Evolutionary conservation across 2,888 invertebrate species (phyloP).

Genomic region (Tetranychus truncatus): DNA sequence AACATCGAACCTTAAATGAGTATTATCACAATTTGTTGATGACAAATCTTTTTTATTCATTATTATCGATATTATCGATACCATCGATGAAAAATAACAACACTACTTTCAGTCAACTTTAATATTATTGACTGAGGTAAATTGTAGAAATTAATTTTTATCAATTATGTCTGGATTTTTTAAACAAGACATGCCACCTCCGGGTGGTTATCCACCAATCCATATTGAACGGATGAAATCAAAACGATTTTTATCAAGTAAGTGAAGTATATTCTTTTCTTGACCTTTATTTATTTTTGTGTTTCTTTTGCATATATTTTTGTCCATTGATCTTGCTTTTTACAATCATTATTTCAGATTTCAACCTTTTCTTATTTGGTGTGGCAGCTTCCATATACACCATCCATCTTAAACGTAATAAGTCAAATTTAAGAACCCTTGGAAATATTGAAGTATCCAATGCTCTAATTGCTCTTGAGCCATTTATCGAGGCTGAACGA

Average conservation of each 20-base stretch:
- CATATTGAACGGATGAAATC: neutral
- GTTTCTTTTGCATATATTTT: neutral
- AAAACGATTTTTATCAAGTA: neutral
- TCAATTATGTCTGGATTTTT: conserved; percentile 12
- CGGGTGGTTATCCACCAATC: conserved; percentile 68
- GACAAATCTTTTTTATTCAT: too few relatives aligned
- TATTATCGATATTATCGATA: too few relatives aligned
- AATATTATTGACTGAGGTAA: neutral
- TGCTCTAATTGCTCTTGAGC: conserved; percentile 52
- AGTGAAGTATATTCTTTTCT: neutral
- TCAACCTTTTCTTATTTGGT: neutral
- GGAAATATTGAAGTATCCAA: conserved; percentile 51
- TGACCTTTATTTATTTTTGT: neutral
- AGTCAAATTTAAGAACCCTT: neutral
- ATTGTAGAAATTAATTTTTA: neutral
- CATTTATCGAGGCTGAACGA: conserved; percentile 60
- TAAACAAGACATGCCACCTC: conserved; percentile 78
- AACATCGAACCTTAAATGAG: too few relatives aligned
- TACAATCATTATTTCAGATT: neutral
- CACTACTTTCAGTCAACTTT: neutral
- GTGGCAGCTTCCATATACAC: neutral
- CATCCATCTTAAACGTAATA: neutral
- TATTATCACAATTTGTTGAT: too few relatives aligned
- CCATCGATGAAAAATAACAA: too few relatives aligned
- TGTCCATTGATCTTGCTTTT: neutral